A percentile compares a stretch with the other conserved stretches of the same genome.
These are phyloP conservation scores for Zeugodacus cucurbitae DNA, from an alignment of 1,140 invertebrate species.

Conservation along the genomic window DNA sequence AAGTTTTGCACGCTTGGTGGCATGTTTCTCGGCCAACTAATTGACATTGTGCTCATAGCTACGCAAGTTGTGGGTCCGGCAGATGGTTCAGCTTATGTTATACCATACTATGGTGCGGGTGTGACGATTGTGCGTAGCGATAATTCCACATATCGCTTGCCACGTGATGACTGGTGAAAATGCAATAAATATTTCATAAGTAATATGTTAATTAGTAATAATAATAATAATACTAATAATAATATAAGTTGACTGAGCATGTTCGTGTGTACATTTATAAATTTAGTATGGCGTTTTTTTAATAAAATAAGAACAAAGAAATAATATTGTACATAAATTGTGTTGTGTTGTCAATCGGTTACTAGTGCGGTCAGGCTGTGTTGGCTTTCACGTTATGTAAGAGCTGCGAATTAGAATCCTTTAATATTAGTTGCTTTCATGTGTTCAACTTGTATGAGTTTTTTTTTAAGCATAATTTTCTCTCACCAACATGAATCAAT, in stretches of 20 bases:
- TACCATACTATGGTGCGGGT: slow-evolving; percentile 92
- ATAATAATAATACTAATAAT: too few relatives aligned
- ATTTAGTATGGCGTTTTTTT: background rate
- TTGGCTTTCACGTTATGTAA: too few relatives aligned
- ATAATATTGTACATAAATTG: background rate
- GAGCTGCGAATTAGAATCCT: too few relatives aligned
- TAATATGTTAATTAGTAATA: background rate
- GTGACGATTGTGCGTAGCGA: slow-evolving; percentile 84
- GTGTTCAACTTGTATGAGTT: too few relatives aligned
- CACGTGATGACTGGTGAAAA: slow-evolving; percentile 81
- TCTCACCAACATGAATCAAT: too few relatives aligned
- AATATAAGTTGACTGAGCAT: background rate
- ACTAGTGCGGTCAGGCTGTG: too few relatives aligned
- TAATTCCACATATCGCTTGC: slow-evolving; percentile 86
- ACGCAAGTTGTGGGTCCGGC: slow-evolving; percentile 89
- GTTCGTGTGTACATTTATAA: background rate
- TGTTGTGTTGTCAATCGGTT: too few relatives aligned
- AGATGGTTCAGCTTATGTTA: slow-evolving; percentile 87
- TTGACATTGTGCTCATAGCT: slow-evolving; percentile 96
- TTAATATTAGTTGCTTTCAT: too few relatives aligned
- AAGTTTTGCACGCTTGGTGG: slow-evolving; percentile 97
- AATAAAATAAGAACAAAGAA: background rate
- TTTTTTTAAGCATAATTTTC: too few relatives aligned
- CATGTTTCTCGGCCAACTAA: slow-evolving; percentile 94
- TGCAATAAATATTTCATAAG: background rate